Base-by-base conservation (phyloP, 64 coral and sea anemone species). In the Porites lutea region DNA sequence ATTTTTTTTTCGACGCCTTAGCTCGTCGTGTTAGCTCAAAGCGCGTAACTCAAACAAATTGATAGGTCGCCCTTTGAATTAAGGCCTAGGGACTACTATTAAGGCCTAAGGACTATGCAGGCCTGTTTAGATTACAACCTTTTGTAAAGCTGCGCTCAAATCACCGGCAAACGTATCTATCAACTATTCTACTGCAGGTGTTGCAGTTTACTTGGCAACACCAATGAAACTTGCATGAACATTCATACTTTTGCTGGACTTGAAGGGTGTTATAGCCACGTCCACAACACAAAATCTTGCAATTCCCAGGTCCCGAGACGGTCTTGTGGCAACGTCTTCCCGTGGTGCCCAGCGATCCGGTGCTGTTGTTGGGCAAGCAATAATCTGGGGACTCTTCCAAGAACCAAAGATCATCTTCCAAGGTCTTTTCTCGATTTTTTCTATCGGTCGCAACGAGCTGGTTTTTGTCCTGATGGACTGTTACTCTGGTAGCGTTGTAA, bases 171-270 rank as follows among this genome's bases (percentile, higher is more conserved):
- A 95, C 73, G 58, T 95, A 81, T 12, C 81, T 95, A 58, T 95
- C 87, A 16, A 93, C 81, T 19, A 83, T 95, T 63, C 82, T 71
- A 20, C 90, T 91, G 74, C 93, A 98, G 15, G 20, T 91, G 44
- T 92, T 62, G 13, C 97, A 98, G 43, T 96, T 88, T 3, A 98
- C 88, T 61, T 45, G 45, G 37, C 97, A 98, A 27, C 97, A 98
- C 97, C 97, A 98, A 6, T 96, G 78, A 86, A 98, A 98, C 78
- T 89, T 87, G 23, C 97, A 98, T 15, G 48, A 45, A 57, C 97
- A 98, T 12, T 98, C 89, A 64, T 82, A 86, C 16, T 92, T 88
- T 46, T 88, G 78, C 5, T 88, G 81, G 0, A 91, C 37, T 96
- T 96, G 94, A 71, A 98, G 88, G 11, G 97, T 93, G 18, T 96